Evolutionary conservation across 2,113 vertebrate species (phyloP).

Genomic region (Bolborhynchus lineola): DNA sequence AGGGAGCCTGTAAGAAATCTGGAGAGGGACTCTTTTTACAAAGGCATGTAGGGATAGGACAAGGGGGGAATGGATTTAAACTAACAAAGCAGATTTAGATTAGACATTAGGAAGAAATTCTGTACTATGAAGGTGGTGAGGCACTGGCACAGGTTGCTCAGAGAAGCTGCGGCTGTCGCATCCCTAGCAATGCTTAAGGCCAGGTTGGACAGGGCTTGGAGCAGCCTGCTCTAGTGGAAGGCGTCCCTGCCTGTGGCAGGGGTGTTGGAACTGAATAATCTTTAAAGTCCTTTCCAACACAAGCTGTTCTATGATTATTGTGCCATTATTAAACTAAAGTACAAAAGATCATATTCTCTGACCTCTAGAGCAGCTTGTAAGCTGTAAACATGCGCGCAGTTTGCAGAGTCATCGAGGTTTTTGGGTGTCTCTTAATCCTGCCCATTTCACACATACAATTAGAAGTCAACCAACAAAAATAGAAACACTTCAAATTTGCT

Average conservation of each 20-base stretch:
- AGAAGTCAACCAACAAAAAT: not conserved
- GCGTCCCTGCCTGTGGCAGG: not conserved
- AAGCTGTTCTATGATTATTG: not conserved
- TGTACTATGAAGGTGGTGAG: not conserved
- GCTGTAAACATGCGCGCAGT: not conserved
- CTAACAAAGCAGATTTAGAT: not conserved
- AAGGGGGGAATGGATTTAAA: not conserved
- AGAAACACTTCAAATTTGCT: not conserved
- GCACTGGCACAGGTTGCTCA: not conserved
- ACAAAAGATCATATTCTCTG: not conserved
- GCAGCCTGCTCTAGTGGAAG: not conserved
- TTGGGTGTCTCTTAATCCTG: not conserved
- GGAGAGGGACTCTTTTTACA: not conserved
- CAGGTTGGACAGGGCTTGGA: not conserved
- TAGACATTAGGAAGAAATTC: not conserved
- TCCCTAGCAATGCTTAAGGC: not conserved
- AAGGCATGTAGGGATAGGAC: not conserved
- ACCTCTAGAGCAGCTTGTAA: not conserved
- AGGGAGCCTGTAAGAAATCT: not conserved
- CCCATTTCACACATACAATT: not conserved
- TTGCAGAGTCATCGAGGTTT: not conserved
- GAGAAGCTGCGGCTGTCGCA: not conserved
- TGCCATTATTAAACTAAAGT: not conserved
- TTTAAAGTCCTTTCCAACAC: not conserved
- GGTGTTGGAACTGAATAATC: not conserved